These are phyloP conservation scores for Centropristis striata DNA, from an alignment of 2,113 vertebrate species.

Conservation along the genomic window DNA sequence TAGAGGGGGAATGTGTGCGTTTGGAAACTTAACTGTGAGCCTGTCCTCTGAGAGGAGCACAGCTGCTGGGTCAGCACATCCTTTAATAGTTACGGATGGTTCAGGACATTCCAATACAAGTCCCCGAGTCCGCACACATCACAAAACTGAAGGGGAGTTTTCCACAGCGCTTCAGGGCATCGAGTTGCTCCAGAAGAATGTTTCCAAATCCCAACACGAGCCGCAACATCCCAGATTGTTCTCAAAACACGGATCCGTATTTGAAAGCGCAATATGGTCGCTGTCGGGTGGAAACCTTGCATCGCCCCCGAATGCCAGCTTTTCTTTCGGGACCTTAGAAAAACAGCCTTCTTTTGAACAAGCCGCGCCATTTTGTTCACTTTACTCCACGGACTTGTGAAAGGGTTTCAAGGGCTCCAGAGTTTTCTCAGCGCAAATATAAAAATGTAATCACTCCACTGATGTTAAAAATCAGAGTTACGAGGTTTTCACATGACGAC, in stretches of 20 bases:
- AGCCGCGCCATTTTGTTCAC: neutral
- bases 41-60: slow-evolving; percentile 62
- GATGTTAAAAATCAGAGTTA: slow-evolving; percentile 28
- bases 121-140: slow-evolving; percentile 40
- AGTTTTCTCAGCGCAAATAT: neutral
- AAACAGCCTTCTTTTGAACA: slow-evolving; percentile 29
- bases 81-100: slow-evolving; percentile 66
- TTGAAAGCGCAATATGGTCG: slow-evolving; percentile 23
- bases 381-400: slow-evolving; percentile 18
- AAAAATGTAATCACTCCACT: slow-evolving; percentile 27
- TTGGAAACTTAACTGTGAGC: slow-evolving; percentile 57
- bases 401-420: slow-evolving; percentile 9
- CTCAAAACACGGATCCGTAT: slow-evolving; percentile 28
- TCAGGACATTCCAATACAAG: slow-evolving; percentile 54
- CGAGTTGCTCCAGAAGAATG: slow-evolving; percentile 22
- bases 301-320: slow-evolving; percentile 28
- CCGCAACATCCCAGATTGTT: slow-evolving; percentile 31
- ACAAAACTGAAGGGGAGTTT: slow-evolving; percentile 23
- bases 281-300: slow-evolving; percentile 41
- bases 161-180: slow-evolving; percentile 23
- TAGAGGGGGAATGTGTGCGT: slow-evolving; percentile 10
- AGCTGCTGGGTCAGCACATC: slow-evolving; percentile 77
- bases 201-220: slow-evolving; percentile 49
- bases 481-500: slow-evolving; percentile 31
- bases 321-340: slow-evolving; percentile 39